Base-by-base conservation (phyloP, 2,113 vertebrate genomes). In the Edolisoma coerulescens region DNA sequence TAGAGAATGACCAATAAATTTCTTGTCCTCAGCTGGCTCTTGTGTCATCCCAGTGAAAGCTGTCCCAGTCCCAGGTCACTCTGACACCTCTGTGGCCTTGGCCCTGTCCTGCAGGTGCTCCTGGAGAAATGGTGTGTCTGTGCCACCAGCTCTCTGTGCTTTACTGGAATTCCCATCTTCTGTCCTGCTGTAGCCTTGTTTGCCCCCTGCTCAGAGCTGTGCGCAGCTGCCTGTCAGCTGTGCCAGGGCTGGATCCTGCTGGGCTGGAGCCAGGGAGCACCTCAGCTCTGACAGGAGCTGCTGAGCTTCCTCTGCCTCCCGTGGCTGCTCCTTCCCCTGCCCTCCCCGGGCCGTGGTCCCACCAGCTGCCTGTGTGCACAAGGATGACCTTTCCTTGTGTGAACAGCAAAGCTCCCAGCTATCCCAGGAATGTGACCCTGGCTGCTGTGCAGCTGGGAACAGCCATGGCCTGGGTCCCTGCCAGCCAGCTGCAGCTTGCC, bases 381-480 rank as follows among this genome's bases (percentile, higher is more conserved):
- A 97, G 52, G 95, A 41, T 96, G 95, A 96, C 95, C 95, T 97
- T 97, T 97, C 68, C 83, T 71, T 89, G 33, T 3, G 16, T 67
- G 80, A 87, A 91, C 87, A 97, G 94, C 95, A 93, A 91, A 89
- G 84, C 87, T 76, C 77, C n/a, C 81, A 96, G 87, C 87, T 85
- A 95, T 96, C n/a, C 78, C 70, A 81, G 84, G 96, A 96, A 95
- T 95, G 94, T 95, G 84, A 94, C 94, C 87, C 93, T 95, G 93
- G 87, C 89, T 60, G 75, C 79, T 11, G 17, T 49, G 84, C 82
- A 80, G 82, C 94, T 94, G 93, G 76, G 76, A 87, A 44, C 2
- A 14, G 86, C 79, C 64, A 1, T 11, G 27, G 79, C 68, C 60
- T 70, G 86, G 27, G 67, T 69, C 71, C 28, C 26, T 73, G 92